Conservation (phyloP, 2,888 invertebrate species). For the Apamea anceps region DNA sequence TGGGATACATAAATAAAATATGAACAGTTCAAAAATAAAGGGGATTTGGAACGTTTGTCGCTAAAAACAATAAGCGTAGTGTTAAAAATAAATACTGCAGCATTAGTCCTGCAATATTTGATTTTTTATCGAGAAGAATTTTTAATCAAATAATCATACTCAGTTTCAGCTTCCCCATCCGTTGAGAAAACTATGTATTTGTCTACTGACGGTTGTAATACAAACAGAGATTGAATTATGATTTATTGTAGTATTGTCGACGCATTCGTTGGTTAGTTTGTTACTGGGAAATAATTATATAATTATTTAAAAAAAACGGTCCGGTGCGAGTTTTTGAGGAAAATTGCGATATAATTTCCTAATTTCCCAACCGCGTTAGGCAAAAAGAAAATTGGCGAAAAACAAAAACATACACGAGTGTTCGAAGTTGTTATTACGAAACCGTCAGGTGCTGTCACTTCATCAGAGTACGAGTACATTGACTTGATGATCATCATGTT, state of each 20-base stretch:
- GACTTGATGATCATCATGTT: constrained; percentile 18
- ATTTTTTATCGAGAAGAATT: background rate
- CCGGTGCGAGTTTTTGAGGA: too few relatives aligned
- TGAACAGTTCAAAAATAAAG: background rate
- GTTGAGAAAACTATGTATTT: background rate
- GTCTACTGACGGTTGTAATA: background rate
- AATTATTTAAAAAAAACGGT: background rate
- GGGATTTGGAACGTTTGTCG: background rate
- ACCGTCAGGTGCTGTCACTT: background rate
- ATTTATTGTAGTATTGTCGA: background rate
- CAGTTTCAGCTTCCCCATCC: background rate
- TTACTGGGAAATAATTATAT: background rate
- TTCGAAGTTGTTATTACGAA: background rate
- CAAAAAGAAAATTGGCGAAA: background rate
- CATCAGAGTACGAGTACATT: constrained; percentile 13
- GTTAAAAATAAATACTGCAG: background rate
- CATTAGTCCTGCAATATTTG: background rate
- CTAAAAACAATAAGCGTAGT: background rate
- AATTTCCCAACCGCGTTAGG: too few relatives aligned
- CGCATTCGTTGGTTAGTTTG: background rate
- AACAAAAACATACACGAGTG: background rate
- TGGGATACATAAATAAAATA: background rate
- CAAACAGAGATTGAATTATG: background rate
- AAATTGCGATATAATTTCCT: too few relatives aligned
- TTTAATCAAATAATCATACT: background rate